Evolutionary conservation across 2,113 vertebrate species (phyloP).

Genomic region (Lontra canadensis): DNA sequence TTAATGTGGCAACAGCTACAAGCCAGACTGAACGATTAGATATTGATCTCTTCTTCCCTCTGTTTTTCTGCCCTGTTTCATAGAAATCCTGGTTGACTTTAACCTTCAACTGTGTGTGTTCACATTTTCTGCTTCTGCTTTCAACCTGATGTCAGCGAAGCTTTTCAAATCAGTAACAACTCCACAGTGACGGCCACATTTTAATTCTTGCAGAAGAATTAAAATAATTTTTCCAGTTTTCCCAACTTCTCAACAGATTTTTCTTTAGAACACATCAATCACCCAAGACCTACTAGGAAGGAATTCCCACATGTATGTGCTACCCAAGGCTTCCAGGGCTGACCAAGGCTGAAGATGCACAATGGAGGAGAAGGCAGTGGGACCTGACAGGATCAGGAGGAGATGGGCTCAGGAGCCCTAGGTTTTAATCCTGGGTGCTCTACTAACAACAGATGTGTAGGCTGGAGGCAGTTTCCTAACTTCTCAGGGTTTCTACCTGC

Average conservation of each 20-base stretch:
- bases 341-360: not conserved
- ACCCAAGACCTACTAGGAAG: not conserved
- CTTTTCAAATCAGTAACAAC: not conserved
- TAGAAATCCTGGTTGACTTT: not conserved
- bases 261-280: not conserved
- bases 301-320: not conserved
- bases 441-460: not conserved
- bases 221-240: not conserved
- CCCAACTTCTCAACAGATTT: constrained; percentile 30
- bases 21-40: not conserved
- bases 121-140: not conserved
- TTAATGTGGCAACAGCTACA: not conserved
- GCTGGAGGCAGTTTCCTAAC: not conserved
- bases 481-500: not conserved
- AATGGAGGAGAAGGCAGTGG: not conserved
- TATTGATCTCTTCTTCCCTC: not conserved
- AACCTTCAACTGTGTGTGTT: not conserved
- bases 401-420: not conserved
- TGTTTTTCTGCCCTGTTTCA: not conserved
- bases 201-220: not conserved
- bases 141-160: not conserved
- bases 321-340: not conserved
- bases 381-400: not conserved
- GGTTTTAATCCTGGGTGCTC: not conserved
- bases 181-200: not conserved